These are phyloP conservation scores for Engystomops pustulosus DNA, from an alignment of 2,113 vertebrate genomes.

Conservation along the genomic window DNA sequence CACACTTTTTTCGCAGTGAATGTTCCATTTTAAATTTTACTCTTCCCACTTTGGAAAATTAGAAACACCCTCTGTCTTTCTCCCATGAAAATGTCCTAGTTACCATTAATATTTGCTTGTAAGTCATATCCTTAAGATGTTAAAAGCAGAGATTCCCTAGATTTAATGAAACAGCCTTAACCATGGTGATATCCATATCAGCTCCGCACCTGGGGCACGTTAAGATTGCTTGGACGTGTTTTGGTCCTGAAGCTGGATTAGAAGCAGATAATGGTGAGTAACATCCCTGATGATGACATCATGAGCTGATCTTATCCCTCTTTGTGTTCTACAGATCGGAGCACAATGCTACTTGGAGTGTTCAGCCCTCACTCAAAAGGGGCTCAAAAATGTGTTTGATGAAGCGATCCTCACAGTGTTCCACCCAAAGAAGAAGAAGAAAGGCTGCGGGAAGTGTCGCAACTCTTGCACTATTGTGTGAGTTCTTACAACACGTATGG, in stretches of 20 bases:
- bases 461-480: constrained; percentile 80
- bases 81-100: too few species aligned
- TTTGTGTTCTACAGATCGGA: constrained; percentile 75
- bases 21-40: too few species aligned
- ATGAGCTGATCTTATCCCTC: constrained; percentile 7
- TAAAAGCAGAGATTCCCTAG: too few species aligned
- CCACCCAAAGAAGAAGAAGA: constrained; percentile 85
- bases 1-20: too few species aligned
- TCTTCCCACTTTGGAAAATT: too few species aligned
- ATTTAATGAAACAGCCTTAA: too few species aligned
- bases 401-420: constrained; percentile 90
- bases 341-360: constrained; percentile 90
- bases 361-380: constrained; percentile 88
- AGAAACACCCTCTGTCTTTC: too few species aligned
- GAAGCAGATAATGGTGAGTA: background rate
- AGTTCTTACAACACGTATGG: constrained; percentile 56
- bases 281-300: background rate
- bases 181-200: too few species aligned
- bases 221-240: background rate
- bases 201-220: too few species aligned
- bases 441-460: constrained; percentile 70
- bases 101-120: too few species aligned
- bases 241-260: background rate
- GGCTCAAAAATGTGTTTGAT: constrained; percentile 87
- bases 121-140: too few species aligned